Evolutionary conservation across 2,797 vertebrate genomes (phyloP).

Genomic region (Lepus oiostolus): DNA sequence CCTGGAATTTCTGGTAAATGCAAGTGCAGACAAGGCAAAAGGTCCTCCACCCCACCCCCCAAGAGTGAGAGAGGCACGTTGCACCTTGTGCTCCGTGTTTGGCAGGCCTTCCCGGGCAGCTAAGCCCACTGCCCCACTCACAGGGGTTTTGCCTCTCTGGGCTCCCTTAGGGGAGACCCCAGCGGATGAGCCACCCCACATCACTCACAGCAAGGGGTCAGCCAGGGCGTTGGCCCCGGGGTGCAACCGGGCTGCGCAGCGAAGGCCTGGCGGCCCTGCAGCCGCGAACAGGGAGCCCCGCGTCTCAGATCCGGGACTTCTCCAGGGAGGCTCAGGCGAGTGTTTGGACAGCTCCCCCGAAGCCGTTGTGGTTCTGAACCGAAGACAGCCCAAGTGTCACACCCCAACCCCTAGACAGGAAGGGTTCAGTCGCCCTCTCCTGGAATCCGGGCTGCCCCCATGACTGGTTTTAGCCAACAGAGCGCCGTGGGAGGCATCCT

Average conservation of each 20-base stretch:
- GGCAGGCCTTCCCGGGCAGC: background rate
- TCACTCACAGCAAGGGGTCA: too few relatives aligned
- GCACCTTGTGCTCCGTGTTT: too few relatives aligned
- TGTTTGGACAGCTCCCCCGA: background rate
- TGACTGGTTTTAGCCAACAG: too few relatives aligned
- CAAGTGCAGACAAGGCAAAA: background rate
- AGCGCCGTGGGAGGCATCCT: background rate
- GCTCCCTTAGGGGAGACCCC: background rate
- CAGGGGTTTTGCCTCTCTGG: background rate
- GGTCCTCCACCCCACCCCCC: too few relatives aligned
- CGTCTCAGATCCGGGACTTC: background rate
- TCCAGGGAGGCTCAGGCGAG: background rate
- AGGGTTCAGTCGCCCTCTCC: too few relatives aligned
- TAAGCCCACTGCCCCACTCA: too few relatives aligned
- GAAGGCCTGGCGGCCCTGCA: background rate
- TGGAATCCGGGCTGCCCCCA: background rate
- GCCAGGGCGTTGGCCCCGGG: background rate
- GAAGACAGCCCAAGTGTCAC: background rate
- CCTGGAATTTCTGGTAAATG: background rate
- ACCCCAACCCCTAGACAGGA: too few relatives aligned
- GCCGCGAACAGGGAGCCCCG: background rate
- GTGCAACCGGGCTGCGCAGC: background rate
- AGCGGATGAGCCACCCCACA: background rate
- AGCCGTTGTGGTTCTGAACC: background rate
- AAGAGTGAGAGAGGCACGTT: too few relatives aligned